Evolutionary conservation across 1,140 invertebrate genomes (phyloP).

Genomic region (Pogonomyrmex californicus): DNA sequence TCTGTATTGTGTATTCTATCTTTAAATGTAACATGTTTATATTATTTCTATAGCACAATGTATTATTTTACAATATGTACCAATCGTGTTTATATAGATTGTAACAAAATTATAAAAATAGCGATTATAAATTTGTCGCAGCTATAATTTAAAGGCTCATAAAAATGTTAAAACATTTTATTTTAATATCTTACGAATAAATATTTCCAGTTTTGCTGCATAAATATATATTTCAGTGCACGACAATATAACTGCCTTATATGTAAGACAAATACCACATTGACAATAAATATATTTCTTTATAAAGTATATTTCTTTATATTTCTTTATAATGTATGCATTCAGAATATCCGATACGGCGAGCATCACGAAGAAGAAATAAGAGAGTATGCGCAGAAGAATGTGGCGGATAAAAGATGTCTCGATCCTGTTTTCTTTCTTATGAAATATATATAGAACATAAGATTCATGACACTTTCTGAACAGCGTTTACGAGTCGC

Average conservation of each 20-base stretch:
- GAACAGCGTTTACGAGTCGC: constrained; percentile 63
- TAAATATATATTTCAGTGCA: not conserved
- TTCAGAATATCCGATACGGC: constrained; percentile 1
- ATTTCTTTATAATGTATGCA: constrained; percentile 38
- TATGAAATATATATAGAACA: not conserved
- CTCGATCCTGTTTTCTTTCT: constrained; percentile 32
- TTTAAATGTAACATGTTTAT: not conserved
- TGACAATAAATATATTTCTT: constrained; percentile 42
- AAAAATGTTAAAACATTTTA: not conserved
- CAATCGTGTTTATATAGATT: not conserved
- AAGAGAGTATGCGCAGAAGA: not conserved
- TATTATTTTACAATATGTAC: not conserved
- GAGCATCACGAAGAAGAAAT: constrained; percentile 10
- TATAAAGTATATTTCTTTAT: constrained; percentile 17
- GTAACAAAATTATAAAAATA: not conserved
- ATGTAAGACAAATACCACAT: not conserved
- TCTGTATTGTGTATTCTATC: no score
- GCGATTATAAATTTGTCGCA: not conserved
- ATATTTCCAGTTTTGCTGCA: not conserved
- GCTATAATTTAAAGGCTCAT: not conserved
- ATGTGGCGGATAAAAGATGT: constrained; percentile 44
- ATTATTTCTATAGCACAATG: not conserved
- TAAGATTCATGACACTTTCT: constrained; percentile 67
- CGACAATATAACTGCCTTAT: not conserved
- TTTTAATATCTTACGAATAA: not conserved